phyloP scores from a whole-genome alignment of 2,797 vertebrate genomes.

The Acomys russatus region DNA sequence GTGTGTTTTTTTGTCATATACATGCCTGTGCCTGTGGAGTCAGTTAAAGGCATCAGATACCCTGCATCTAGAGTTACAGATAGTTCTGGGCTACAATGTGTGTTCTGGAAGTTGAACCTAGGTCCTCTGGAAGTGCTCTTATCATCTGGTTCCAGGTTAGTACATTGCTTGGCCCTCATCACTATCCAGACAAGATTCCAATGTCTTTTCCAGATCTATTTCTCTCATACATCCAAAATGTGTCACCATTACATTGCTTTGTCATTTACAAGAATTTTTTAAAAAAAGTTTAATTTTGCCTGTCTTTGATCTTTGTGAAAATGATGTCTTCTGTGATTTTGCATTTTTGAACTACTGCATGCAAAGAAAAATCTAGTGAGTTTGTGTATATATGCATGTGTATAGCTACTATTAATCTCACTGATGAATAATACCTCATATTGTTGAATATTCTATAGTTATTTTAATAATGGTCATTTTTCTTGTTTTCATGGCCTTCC shows the following conservation, averaged over 20 bases:
- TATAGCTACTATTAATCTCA: background rate
- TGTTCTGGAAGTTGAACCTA: background rate
- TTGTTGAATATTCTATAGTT: background rate
- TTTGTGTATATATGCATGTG: background rate
- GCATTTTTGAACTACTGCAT: background rate
- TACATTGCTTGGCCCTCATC: background rate
- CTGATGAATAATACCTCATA: background rate
- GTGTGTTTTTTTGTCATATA: background rate
- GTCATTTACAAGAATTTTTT: background rate
- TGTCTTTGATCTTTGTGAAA: background rate
- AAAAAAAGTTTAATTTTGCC: background rate
- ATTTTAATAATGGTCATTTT: background rate
- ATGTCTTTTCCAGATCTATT: background rate
- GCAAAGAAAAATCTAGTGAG: background rate
- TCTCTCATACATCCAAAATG: background rate
- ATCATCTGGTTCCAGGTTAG: no score
- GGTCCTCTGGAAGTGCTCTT: background rate
- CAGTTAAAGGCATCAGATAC: background rate
- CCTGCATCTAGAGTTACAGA: background rate
- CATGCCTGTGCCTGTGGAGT: background rate
- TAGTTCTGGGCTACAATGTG: background rate
- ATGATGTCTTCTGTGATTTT: background rate
- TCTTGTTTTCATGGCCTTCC: background rate
- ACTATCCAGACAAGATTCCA: background rate
- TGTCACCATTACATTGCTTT: conserved; percentile 13